Conservation (phyloP, 2,113 vertebrate species). For the Amphiprion percula region DNA sequence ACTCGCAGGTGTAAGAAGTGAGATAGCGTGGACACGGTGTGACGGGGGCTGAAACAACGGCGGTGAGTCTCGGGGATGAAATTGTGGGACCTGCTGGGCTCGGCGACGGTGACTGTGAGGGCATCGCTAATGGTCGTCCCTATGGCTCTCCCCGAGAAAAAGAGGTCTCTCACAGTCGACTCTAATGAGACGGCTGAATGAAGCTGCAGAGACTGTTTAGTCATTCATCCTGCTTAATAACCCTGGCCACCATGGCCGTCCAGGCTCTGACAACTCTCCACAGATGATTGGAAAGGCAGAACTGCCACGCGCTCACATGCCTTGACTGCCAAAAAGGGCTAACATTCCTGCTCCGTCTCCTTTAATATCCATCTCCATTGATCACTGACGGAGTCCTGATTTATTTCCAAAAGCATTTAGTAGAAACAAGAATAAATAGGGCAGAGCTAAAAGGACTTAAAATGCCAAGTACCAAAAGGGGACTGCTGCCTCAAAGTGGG, state of each 20-base stretch:
- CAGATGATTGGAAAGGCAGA: slow-evolving; percentile 77
- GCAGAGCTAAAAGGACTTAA: slow-evolving; percentile 54
- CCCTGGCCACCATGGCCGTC: slow-evolving; percentile 69
- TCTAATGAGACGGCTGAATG: slow-evolving; percentile 80
- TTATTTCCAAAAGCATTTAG: slow-evolving; percentile 76
- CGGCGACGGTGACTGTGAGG: slow-evolving; percentile 59
- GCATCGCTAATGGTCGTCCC: slow-evolving; percentile 76
- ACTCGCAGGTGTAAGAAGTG: slow-evolving; percentile 36
- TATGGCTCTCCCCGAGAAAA: slow-evolving; percentile 60
- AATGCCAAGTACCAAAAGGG: slow-evolving; percentile 38
- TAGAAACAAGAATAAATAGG: slow-evolving; percentile 62
- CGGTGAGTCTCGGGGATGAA: slow-evolving; percentile 50
- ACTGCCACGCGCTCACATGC: slow-evolving; percentile 54
- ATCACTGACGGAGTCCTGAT: slow-evolving; percentile 72
- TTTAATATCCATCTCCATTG: slow-evolving; percentile 76
- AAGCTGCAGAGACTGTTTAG: slow-evolving; percentile 75
- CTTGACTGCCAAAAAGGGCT: slow-evolving; percentile 71
- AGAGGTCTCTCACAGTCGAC: slow-evolving; percentile 63
- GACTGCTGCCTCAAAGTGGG: slow-evolving; percentile 33
- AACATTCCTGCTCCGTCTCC: slow-evolving; percentile 69
- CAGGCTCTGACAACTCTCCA: slow-evolving; percentile 67
- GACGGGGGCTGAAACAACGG: slow-evolving; percentile 24
- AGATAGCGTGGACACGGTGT: slow-evolving; percentile 32
- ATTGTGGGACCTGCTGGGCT: slow-evolving; percentile 55
- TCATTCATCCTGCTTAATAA: slow-evolving; percentile 85